Evolutionary conservation across 2,888 invertebrate genomes (phyloP).

Genomic region (Mesorhabditis sp.): DNA sequence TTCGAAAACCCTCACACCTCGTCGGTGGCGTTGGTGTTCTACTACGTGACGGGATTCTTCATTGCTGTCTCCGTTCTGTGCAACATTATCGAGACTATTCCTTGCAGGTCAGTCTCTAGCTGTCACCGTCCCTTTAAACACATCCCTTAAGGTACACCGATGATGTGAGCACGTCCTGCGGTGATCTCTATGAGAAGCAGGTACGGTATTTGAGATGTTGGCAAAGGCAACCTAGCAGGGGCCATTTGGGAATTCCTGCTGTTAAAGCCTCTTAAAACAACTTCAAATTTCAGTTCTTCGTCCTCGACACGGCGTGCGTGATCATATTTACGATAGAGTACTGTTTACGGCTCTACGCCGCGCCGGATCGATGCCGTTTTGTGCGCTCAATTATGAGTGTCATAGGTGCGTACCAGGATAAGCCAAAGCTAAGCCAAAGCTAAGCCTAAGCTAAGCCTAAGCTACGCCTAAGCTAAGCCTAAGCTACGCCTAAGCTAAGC

Average conservation of each 20-base stretch:
- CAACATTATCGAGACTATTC: slow-evolving; percentile 82
- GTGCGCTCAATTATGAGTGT: slow-evolving; percentile 91
- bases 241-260: background rate
- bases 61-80: slow-evolving; percentile 99
- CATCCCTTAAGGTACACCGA: slow-evolving; percentile 23
- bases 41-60: slow-evolving; percentile 94
- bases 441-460: too few relatives aligned
- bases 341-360: slow-evolving; percentile 83
- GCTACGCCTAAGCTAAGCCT: too few relatives aligned
- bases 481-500: too few relatives aligned
- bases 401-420: slow-evolving; percentile 63
- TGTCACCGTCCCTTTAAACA: too few relatives aligned
- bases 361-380: slow-evolving; percentile 71
- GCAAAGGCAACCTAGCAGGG: background rate
- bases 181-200: slow-evolving; percentile 81
- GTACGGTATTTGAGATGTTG: slow-evolving; percentile 13
- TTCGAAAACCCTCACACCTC: slow-evolving; percentile 99
- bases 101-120: slow-evolving; percentile 34
- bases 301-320: slow-evolving; percentile 97
- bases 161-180: slow-evolving; percentile 70
- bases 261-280: too few relatives aligned
- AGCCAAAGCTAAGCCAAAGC: too few relatives aligned
- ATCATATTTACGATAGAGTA: slow-evolving; percentile 99
- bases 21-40: slow-evolving; percentile 97
- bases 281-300: slow-evolving; percentile 67